phyloP scores from a whole-genome alignment of 1,140 invertebrate genomes.

The Bombyx mandarina region DNA sequence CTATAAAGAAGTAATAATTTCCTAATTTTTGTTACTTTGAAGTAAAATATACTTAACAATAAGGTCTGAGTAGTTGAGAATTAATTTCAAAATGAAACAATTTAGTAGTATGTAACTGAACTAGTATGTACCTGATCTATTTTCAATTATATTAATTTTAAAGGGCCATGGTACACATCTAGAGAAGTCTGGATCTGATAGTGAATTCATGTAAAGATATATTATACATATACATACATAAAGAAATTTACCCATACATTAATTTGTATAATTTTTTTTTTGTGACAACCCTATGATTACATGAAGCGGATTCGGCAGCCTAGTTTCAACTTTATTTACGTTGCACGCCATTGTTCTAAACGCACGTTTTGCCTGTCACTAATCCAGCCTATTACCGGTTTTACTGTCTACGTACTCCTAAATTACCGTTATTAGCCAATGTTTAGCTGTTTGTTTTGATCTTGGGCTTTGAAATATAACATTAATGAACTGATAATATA shows the following conservation, averaged over 20 bases:
- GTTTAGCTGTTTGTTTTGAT: background rate
- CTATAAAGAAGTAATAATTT: no score
- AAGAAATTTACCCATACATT: no score
- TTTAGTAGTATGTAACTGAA: no score
- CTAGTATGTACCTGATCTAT: no score
- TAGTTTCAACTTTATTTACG: conserved; percentile 10
- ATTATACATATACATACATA: background rate
- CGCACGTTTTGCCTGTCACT: background rate
- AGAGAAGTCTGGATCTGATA: no score
- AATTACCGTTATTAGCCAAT: conserved; percentile 1
- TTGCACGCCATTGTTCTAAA: conserved; percentile 14
- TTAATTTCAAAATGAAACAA: no score
- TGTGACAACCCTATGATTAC: background rate
- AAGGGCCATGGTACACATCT: no score
- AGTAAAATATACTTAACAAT: no score
- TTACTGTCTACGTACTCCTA: background rate
- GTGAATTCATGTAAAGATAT: background rate
- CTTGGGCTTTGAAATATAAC: background rate
- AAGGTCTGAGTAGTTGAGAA: no score
- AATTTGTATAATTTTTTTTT: background rate
- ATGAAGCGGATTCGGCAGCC: conserved; percentile 7
- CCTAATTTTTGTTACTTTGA: no score
- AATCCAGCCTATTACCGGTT: conserved; percentile 1
- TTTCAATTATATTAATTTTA: no score
- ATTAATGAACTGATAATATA: background rate